Evolutionary conservation across 2,797 vertebrate species (phyloP).

Genomic region (Chaunax sp.): DNA sequence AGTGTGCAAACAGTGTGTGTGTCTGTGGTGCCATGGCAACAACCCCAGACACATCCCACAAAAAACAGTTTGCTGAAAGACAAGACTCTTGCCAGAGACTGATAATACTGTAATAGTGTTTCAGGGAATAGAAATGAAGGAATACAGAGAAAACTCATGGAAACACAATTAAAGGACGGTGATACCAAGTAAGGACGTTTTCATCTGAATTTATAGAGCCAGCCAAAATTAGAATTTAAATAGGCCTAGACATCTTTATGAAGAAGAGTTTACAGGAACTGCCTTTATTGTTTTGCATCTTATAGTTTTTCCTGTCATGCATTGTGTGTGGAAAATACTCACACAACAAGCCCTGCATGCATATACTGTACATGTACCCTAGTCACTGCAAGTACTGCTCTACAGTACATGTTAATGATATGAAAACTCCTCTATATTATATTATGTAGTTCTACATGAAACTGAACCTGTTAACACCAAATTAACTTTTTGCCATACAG

Average conservation of each 20-base stretch:
- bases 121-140: conserved; percentile 31
- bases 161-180: conserved; percentile 23
- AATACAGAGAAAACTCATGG: conserved; percentile 11
- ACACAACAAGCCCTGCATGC: neutral
- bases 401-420: conserved; percentile 4
- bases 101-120: conserved; percentile 57
- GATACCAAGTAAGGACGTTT: conserved; percentile 30
- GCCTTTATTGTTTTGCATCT: neutral
- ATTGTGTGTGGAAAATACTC: neutral
- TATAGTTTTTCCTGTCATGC: conserved; percentile 2
- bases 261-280: neutral
- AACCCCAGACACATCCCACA: conserved; percentile 52
- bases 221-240: conserved; percentile 25
- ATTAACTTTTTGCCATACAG: neutral
- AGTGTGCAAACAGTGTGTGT: conserved; percentile 32
- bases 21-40: conserved; percentile 68
- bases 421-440: neutral
- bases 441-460: neutral
- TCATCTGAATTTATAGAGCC: conserved; percentile 6
- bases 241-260: conserved; percentile 8
- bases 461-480: neutral
- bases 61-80: conserved; percentile 46
- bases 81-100: conserved; percentile 43
- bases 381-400: too few relatives aligned
- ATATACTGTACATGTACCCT: neutral